Evolutionary conservation across 2,888 invertebrate species (phyloP), one percentile per base, ranked within the genome.

Genomic region (Lasioglossum calceatum): DNA sequence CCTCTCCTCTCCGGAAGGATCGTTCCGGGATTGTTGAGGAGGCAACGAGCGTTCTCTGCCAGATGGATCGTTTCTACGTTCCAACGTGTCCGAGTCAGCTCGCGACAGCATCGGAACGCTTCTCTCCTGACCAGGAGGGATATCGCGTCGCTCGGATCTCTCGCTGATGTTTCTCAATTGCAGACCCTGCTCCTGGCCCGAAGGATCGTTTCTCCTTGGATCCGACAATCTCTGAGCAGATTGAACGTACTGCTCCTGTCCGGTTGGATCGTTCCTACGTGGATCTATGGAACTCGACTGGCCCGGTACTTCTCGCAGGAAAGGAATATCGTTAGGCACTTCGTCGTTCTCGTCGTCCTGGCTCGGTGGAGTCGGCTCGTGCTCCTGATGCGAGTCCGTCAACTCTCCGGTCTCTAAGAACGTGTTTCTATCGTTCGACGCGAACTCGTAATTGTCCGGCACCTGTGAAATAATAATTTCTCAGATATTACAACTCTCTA

Each of bases 311-410:
- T 95, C 95, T 1, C 95, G 92, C 42, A 94, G 74, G 70, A 95
- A 95, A 1, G 95, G 95, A 88, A 95, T 95, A 84, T 95, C 95
- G 61, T 93, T 94, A 14, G 95, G 95, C 27, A 95, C 95, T 88
- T 95, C 95, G 27, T 95, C 95, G 42, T 95, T 95, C 81, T 95
- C 95, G 44, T 95, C 95, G 14, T 95, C 95, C 80, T 95, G 95
- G 79, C 92, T 94, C 4, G 93, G 93, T 0, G 95, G 93, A 14
- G 92, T 92, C 0, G 93, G 89, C 70, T 95, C 94, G 77, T 94
- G 94, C 32, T 95, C 95, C 72, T 94, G 94, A 88, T 95, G 95
- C 7, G 94, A 93, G 86, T 95, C 95, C 5, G 95, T 95, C n/a
- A 95, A 82, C 79, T 95, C 95, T 0, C 95, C 95, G 4, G 95